These are phyloP conservation scores for Nemotelus nigrinus DNA, from an alignment of 2,888 invertebrate species.

Conservation along the genomic window DNA sequence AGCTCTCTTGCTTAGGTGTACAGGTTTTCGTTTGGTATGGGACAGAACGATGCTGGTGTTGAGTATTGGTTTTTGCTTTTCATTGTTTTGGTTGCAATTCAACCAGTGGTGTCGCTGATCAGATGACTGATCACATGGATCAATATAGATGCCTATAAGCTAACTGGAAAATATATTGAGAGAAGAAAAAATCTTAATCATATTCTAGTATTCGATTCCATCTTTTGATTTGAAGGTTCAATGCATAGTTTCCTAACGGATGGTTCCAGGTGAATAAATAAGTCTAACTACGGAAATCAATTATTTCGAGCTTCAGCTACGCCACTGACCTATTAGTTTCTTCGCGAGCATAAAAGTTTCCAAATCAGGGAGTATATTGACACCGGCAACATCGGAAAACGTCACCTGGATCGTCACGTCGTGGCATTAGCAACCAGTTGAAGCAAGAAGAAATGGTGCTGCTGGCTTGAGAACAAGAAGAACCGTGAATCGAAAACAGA, in stretches of 20 bases:
- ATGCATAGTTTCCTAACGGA: too few relatives aligned
- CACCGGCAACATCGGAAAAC: constrained; percentile 24
- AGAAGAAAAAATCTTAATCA: too few relatives aligned
- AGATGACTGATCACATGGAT: too few relatives aligned
- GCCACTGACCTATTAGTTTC: constrained; percentile 1
- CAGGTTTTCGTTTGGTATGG: neutral
- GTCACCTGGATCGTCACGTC: constrained; percentile 14
- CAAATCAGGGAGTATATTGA: constrained; percentile 40
- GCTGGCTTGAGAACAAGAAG: constrained; percentile 45
- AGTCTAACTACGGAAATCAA: too few relatives aligned
- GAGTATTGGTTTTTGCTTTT: neutral
- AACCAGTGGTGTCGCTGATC: neutral
- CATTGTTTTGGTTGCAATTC: neutral
- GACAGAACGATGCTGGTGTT: neutral
- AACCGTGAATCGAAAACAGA: constrained; percentile 47
- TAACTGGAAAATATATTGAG: too few relatives aligned
- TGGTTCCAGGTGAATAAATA: too few relatives aligned
- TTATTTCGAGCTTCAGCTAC: neutral
- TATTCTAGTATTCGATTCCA: too few relatives aligned
- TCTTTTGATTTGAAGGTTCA: too few relatives aligned
- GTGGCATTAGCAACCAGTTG: neutral
- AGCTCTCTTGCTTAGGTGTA: neutral
- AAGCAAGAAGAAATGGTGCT: constrained; percentile 41
- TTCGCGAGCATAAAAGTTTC: neutral
- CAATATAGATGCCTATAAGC: too few relatives aligned